Conservation (phyloP, 2,113 vertebrate genomes). For the Scalopus aquaticus region DNA sequence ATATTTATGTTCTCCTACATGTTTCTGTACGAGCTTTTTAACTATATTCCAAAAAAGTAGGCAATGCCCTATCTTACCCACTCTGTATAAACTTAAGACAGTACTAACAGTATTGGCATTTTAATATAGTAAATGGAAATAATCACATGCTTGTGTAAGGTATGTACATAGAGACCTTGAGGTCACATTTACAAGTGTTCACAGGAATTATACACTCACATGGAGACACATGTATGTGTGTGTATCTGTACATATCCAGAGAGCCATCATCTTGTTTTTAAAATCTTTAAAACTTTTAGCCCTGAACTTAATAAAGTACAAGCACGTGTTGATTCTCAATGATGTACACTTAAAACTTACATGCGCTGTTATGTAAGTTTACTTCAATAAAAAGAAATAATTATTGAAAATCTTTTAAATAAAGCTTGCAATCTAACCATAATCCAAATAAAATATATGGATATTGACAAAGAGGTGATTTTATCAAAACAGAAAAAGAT, state of each 20-base stretch:
- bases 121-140: neutral
- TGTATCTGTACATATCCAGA: neutral
- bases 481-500: neutral
- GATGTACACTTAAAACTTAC: no score
- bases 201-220: neutral
- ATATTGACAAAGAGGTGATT: neutral
- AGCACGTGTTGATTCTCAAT: no score
- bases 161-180: neutral
- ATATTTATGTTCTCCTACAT: neutral
- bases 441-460: neutral
- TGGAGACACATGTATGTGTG: accelerated
- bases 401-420: neutral
- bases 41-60: neutral
- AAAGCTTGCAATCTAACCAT: neutral
- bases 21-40: neutral
- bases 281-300: neutral
- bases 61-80: neutral
- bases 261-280: neutral
- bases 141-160: neutral
- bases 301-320: no score
- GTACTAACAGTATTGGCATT: neutral
- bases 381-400: no score
- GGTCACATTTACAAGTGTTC: neutral
- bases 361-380: no score
- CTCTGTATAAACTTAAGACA: neutral